These are phyloP conservation scores for Buceros bicornis DNA, from an alignment of 2,797 vertebrate genomes.

Conservation along the genomic window DNA sequence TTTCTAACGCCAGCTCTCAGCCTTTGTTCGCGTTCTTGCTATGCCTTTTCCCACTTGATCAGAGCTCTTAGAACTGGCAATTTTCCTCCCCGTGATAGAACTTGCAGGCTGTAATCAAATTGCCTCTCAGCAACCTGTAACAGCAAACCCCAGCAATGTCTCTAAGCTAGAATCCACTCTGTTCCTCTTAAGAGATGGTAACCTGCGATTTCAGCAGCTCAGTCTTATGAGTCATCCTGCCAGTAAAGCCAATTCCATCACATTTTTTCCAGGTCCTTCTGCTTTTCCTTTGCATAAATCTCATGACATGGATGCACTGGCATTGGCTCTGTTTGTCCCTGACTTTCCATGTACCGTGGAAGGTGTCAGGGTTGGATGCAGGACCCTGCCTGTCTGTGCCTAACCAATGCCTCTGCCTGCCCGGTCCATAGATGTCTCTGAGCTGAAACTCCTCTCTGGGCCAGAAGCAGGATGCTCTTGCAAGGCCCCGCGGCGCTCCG, in stretches of 20 bases:
- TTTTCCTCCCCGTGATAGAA: conserved; percentile 25
- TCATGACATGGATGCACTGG: neutral
- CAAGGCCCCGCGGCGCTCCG: neutral
- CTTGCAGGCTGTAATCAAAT: conserved; percentile 40
- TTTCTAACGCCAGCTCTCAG: conserved; percentile 17
- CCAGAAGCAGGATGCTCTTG: neutral
- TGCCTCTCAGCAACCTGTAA: conserved; percentile 27
- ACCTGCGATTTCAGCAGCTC: conserved; percentile 18
- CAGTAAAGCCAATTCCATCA: neutral
- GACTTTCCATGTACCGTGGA: neutral
- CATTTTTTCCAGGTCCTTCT: conserved; percentile 32
- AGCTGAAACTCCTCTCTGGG: neutral
- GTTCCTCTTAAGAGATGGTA: neutral
- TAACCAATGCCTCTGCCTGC: neutral
- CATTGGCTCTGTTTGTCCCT: neutral
- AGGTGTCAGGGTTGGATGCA: neutral
- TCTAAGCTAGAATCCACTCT: neutral
- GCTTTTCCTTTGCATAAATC: conserved; percentile 17
- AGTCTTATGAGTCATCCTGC: conserved; percentile 35
- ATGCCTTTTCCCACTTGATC: conserved; percentile 30
- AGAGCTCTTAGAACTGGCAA: conserved; percentile 22
- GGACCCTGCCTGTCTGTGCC: neutral
- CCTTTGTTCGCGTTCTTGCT: conserved; percentile 37
- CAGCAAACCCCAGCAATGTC: neutral
- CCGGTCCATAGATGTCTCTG: neutral